A percentile compares a stretch with the other conserved stretches of the same genome.
These are phyloP conservation scores for Poecilia picta DNA, from an alignment of 2,797 vertebrate species.

Conservation along the genomic window DNA sequence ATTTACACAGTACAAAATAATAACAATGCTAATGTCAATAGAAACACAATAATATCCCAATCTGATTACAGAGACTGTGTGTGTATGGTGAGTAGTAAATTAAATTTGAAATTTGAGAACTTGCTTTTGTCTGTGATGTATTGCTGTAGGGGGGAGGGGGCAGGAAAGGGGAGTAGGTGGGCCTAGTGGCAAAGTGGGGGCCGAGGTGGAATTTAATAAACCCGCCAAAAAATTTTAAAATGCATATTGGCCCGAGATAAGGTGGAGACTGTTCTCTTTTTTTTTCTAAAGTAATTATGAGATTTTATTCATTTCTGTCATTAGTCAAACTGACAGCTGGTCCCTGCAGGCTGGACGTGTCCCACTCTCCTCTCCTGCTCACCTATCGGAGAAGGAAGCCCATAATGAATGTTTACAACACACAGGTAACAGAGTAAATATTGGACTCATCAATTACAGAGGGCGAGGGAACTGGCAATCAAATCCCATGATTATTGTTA, in stretches of 20 bases:
- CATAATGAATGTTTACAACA: constrained; percentile 94
- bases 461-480: constrained; percentile 85
- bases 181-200: constrained; percentile 14
- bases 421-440: constrained; percentile 95
- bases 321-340: constrained; percentile 89
- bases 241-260: constrained; percentile 86
- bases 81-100: constrained; percentile 81
- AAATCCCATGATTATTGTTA: constrained; percentile 89
- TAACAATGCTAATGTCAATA: constrained; percentile 87
- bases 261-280: constrained; percentile 78
- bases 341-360: constrained; percentile 84
- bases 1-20: constrained; percentile 85
- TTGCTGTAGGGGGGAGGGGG: constrained; percentile 57
- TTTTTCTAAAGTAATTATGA: constrained; percentile 89
- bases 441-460: constrained; percentile 94
- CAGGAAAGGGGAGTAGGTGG: constrained; percentile 28
- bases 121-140: constrained; percentile 84
- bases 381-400: constrained; percentile 84
- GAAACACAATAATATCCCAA: constrained; percentile 86
- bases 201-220: constrained; percentile 84
- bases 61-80: constrained; percentile 78
- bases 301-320: constrained; percentile 88
- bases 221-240: constrained; percentile 84
- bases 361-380: constrained; percentile 79
- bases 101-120: constrained; percentile 88